Evolutionary conservation across 2,113 vertebrate species (phyloP).

Genomic region (Xenopus borealis): DNA sequence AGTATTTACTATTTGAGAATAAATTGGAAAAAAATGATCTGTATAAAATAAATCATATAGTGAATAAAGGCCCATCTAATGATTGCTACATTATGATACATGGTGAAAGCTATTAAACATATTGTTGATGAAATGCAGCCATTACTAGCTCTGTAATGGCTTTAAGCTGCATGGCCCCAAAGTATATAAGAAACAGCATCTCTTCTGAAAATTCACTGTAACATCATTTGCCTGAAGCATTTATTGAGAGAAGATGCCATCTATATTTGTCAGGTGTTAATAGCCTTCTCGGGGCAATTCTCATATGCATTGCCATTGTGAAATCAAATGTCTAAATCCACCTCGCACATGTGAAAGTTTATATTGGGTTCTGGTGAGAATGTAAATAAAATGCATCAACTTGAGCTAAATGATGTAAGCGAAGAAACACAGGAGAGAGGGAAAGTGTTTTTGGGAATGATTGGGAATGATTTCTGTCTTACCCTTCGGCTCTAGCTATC

Average conservation of each 20-base stretch:
- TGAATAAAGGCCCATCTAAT: no score
- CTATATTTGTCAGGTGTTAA: conserved; percentile 72
- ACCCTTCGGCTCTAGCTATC: not conserved
- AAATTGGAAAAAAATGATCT: no score
- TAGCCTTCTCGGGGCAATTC: conserved; percentile 66
- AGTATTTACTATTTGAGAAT: no score
- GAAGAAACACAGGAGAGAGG: conserved; percentile 48
- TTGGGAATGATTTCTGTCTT: not conserved
- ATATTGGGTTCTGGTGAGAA: conserved; percentile 63
- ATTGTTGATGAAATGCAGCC: not conserved
- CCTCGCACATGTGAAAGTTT: conserved; percentile 64
- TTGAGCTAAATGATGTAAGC: conserved; percentile 55
- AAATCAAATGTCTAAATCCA: conserved; percentile 63
- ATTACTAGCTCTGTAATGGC: conserved; percentile 17
- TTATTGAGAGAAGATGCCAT: conserved; percentile 61
- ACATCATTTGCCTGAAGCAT: conserved; percentile 62
- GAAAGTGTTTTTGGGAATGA: not conserved
- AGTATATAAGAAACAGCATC: conserved; percentile 55
- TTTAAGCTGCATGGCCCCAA: conserved; percentile 18
- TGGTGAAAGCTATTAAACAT: no score
- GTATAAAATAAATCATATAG: no score
- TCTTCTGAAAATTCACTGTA: conserved; percentile 49
- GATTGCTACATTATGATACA: no score
- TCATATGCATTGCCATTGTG: conserved; percentile 55
- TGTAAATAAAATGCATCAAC: conserved; percentile 67